Evolutionary conservation across 2,113 vertebrate species (phyloP).

Genomic region (Acinonyx jubatus): DNA sequence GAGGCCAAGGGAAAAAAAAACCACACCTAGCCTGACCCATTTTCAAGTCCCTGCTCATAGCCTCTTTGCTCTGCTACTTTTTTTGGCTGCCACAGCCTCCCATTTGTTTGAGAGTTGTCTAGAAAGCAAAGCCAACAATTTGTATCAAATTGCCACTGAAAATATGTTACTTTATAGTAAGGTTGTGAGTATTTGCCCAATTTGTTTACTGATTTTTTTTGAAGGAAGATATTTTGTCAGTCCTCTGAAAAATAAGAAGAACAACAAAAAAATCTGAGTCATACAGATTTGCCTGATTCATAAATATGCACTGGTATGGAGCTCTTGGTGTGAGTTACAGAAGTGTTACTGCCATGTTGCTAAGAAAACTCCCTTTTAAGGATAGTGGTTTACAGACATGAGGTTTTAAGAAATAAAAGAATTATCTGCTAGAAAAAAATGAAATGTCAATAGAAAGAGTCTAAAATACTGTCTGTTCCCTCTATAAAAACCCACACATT

Average conservation of each 20-base stretch:
- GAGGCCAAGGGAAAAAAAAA: not conserved
- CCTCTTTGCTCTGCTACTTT: not conserved
- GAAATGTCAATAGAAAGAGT: constrained; percentile 29
- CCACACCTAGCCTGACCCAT: not conserved
- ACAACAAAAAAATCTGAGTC: not conserved
- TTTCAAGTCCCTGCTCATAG: not conserved
- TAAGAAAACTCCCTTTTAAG: not conserved
- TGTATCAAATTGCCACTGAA: not conserved
- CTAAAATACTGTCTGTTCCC: not conserved
- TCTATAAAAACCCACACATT: not conserved
- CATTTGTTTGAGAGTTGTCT: not conserved
- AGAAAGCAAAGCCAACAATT: not conserved
- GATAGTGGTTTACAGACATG: not conserved
- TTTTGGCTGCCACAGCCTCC: not conserved
- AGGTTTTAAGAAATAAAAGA: constrained; percentile 36
- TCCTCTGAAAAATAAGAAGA: not conserved
- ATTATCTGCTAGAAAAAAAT: not conserved
- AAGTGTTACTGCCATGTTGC: not conserved
- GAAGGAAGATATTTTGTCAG: constrained; percentile 35
- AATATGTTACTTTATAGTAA: not conserved
- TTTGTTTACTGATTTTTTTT: not conserved
- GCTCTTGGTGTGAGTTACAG: not conserved
- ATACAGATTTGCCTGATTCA: not conserved
- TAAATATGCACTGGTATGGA: not conserved
- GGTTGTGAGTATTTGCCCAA: not conserved